Evolutionary conservation across 1,140 invertebrate genomes (phyloP).

Genomic region (Ptiloglossa arizonensis): DNA sequence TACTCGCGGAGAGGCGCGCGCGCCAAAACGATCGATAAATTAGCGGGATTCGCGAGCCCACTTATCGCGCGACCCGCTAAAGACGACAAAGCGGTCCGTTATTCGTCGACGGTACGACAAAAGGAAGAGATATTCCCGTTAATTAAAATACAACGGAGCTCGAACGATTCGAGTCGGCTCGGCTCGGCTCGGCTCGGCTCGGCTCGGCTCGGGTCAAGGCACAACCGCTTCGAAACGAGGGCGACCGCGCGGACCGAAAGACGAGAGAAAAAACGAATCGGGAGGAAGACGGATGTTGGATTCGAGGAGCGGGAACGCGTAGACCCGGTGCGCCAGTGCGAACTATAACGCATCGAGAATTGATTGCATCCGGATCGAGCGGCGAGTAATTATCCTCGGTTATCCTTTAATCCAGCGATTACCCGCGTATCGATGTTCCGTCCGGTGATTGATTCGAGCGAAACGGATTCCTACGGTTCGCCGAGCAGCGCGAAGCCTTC

Average conservation of each 20-base stretch:
- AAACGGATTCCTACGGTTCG: slow-evolving; percentile 57
- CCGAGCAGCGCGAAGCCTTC: slow-evolving; percentile 13
- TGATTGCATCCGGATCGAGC: slow-evolving; percentile 66
- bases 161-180: background rate
- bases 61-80: no score
- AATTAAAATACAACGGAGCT: no score
- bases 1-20: no score
- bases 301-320: slow-evolving; percentile 29
- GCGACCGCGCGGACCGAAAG: background rate
- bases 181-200: no score
- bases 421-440: slow-evolving; percentile 63
- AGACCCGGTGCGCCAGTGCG: slow-evolving; percentile 3
- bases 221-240: background rate
- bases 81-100: no score
- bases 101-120: no score
- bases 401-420: slow-evolving; percentile 70
- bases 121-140: no score
- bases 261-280: background rate
- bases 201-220: background rate
- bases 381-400: slow-evolving; percentile 67
- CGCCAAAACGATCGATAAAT: no score
- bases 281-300: slow-evolving; percentile 27
- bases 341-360: slow-evolving; percentile 62
- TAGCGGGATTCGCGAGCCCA: no score
- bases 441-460: slow-evolving; percentile 65